phyloP scores from a whole-genome alignment of 2,797 vertebrate species.

The Typhlichthys eigenmanni region DNA sequence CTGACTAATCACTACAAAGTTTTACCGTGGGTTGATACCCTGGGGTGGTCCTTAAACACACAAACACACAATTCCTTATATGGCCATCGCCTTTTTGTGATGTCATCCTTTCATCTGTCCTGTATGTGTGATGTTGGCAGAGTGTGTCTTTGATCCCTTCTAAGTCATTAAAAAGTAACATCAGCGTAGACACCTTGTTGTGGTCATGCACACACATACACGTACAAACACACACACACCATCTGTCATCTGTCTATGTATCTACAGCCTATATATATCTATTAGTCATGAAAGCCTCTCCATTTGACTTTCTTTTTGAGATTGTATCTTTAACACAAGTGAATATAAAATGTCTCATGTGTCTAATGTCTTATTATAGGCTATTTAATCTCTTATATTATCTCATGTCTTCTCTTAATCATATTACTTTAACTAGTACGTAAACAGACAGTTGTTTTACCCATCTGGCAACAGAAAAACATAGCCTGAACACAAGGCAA shows the following conservation, averaged over 20 bases:
- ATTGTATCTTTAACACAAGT: background rate
- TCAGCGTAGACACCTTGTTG: constrained; percentile 22
- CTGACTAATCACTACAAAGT: constrained; percentile 48
- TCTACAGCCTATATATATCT: too few relatives aligned
- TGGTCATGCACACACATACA: background rate
- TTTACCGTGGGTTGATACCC: constrained; percentile 45
- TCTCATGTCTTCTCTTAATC: background rate
- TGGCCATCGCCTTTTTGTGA: too few relatives aligned
- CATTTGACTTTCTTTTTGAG: background rate
- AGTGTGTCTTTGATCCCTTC: constrained; percentile 31
- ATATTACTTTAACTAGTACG: too few relatives aligned
- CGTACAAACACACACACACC: background rate
- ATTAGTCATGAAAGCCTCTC: too few relatives aligned
- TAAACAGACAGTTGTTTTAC: background rate
- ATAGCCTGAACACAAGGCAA: too few relatives aligned
- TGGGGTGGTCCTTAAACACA: background rate
- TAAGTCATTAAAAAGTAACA: constrained; percentile 44
- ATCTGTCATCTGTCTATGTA: too few relatives aligned
- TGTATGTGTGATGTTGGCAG: too few relatives aligned
- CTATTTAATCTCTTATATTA: too few relatives aligned
- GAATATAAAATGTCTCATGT: too few relatives aligned
- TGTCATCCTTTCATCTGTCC: too few relatives aligned
- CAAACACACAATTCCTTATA: background rate
- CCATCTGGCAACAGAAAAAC: background rate
- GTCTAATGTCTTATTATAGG: too few relatives aligned